phyloP scores from a whole-genome alignment of 2,113 vertebrate species.

The Toxostoma redivivum region DNA sequence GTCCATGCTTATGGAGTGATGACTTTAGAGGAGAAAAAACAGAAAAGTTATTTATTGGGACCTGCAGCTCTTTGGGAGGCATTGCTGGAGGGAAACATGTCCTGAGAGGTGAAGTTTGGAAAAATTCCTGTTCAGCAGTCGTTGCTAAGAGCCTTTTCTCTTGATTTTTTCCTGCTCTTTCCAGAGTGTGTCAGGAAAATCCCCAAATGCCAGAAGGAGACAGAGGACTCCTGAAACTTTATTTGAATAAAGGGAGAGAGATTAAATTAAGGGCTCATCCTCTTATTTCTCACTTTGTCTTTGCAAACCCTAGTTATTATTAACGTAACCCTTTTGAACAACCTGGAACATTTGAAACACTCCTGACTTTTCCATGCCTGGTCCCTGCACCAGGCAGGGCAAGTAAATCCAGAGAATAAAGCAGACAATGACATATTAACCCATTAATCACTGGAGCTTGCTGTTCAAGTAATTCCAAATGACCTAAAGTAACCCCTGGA shows the following conservation, averaged over 20 bases:
- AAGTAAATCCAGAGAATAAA: background rate
- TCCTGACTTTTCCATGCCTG: background rate
- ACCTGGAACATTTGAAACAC: background rate
- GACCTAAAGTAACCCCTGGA: too few relatives aligned
- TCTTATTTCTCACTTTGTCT: background rate
- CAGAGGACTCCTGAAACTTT: background rate
- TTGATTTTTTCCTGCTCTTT: background rate
- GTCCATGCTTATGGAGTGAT: background rate
- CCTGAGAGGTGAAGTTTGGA: background rate
- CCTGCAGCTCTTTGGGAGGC: background rate
- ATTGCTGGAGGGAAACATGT: background rate
- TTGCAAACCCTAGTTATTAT: background rate
- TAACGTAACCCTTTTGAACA: background rate
- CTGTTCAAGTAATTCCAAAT: background rate
- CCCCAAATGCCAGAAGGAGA: background rate
- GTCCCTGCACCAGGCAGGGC: background rate
- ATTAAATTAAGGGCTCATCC: background rate
- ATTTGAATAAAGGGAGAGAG: background rate
- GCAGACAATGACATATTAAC: fast-evolving
- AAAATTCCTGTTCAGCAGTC: background rate
- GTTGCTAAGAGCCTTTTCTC: background rate
- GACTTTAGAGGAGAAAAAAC: background rate
- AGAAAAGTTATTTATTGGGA: background rate
- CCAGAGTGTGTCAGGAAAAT: background rate
- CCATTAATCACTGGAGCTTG: fast-evolving